Evolutionary conservation across 2,888 invertebrate species (phyloP).

Genomic region (Epinotia bilunana): DNA sequence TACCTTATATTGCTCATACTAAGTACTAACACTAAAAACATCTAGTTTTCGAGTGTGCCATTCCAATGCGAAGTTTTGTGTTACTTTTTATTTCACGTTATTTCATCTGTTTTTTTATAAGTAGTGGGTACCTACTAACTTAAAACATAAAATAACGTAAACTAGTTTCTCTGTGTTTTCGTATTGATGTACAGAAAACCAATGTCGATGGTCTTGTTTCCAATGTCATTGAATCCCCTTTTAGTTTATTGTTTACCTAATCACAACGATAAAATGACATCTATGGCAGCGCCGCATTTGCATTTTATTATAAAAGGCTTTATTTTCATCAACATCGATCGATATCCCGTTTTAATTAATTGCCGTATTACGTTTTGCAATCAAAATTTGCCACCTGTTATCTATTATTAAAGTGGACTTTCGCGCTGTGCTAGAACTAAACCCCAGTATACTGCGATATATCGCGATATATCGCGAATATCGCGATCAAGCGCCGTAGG

Average conservation of each 20-base stretch:
- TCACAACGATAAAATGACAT: neutral
- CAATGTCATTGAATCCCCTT: neutral
- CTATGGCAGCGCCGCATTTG: neutral
- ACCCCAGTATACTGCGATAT: slow-evolving; percentile 49
- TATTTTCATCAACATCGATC: neutral
- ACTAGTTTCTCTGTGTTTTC: neutral
- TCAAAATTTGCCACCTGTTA: neutral
- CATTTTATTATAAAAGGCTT: neutral
- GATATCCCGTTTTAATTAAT: neutral
- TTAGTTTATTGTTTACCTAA: neutral
- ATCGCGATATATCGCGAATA: slow-evolving; percentile 59
- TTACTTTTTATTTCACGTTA: neutral
- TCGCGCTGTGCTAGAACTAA: slow-evolving; percentile 49
- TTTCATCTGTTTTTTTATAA: too few species aligned
- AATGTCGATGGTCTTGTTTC: neutral
- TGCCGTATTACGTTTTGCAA: neutral
- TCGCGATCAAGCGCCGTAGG: slow-evolving; percentile 70
- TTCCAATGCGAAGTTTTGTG: neutral
- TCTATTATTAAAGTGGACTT: slow-evolving; percentile 45
- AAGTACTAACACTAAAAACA: too few species aligned
- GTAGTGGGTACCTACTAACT: too few species aligned
- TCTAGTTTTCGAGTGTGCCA: neutral
- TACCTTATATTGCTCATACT: too few species aligned
- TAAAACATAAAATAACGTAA: neutral
- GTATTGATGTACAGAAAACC: neutral